Conservation (phyloP, 2,888 invertebrate species). For the Dicyrtoma fusca region DNA sequence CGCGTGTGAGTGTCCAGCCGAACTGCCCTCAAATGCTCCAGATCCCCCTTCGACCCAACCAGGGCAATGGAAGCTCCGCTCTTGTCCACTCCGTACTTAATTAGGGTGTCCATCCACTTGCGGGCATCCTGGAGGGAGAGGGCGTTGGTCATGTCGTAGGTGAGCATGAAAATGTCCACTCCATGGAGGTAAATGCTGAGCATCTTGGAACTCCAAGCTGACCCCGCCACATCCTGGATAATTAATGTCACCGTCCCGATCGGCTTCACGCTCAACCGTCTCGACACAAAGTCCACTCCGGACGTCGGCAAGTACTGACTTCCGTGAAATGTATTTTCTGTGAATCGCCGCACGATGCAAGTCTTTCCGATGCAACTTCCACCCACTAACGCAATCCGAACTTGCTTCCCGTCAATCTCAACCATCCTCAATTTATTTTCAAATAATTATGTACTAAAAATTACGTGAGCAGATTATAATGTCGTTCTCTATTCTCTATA, state of each 20-base stretch:
- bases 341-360: slow-evolving; percentile 52
- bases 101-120: slow-evolving; percentile 51
- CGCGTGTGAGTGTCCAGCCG: slow-evolving; percentile 51
- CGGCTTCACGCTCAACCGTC: slow-evolving; percentile 49
- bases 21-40: slow-evolving; percentile 52
- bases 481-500: too few species aligned
- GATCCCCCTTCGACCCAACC: slow-evolving; percentile 51
- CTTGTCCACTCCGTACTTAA: slow-evolving; percentile 37
- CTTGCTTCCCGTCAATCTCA: slow-evolving; percentile 50
- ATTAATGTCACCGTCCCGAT: slow-evolving; percentile 50
- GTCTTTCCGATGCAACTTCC: slow-evolving; percentile 53
- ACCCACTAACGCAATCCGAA: slow-evolving; percentile 50
- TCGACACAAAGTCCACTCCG: slow-evolving; percentile 50
- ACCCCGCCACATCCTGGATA: slow-evolving; percentile 50
- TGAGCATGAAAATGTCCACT: slow-evolving; percentile 50
- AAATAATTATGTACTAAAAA: too few species aligned
- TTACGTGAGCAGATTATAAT: too few species aligned
- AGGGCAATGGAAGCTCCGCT: slow-evolving; percentile 48
- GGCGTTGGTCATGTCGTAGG: slow-evolving; percentile 54
- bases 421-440: slow-evolving; percentile 6
- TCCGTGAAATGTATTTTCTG: slow-evolving; percentile 54
- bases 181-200: slow-evolving; percentile 50
- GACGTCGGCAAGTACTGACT: slow-evolving; percentile 51
- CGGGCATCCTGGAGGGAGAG: slow-evolving; percentile 48
- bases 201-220: slow-evolving; percentile 52